Evolutionary conservation across 37 sponge, comb jelly and placozoan genomes (phyloP).

Genomic region (Chondrilla cf. caribensis): DNA sequence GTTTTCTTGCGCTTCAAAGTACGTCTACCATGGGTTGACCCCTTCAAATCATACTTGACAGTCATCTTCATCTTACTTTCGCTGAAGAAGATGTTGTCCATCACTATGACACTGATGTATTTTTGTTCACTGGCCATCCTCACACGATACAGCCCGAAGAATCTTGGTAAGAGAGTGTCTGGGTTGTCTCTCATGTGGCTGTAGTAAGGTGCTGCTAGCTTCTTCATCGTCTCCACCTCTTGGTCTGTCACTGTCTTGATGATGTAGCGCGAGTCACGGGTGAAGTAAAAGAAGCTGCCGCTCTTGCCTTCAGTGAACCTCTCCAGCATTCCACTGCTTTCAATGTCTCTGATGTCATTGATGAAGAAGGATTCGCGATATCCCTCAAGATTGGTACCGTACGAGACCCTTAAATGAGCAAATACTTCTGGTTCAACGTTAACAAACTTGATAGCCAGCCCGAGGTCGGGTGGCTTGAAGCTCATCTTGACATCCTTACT

Average conservation of each 20-base stretch:
- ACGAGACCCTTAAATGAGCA: slow-evolving; percentile 45
- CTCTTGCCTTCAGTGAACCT: slow-evolving; percentile 94
- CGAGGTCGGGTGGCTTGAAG: slow-evolving; percentile 31
- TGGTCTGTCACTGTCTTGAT: slow-evolving; percentile 78
- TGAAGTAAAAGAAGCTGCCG: slow-evolving; percentile 95
- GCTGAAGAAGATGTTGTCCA: slow-evolving; percentile 90
- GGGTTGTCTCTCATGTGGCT: slow-evolving; percentile 75
- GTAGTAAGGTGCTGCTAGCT: slow-evolving; percentile 59
- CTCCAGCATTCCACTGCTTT: slow-evolving; percentile 79
- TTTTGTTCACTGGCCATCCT: slow-evolving; percentile 76
- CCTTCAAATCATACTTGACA: slow-evolving; percentile 85
- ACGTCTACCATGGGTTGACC: slow-evolving; percentile 72
- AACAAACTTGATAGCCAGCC: slow-evolving; percentile 57
- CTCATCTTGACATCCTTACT: slow-evolving; percentile 29
- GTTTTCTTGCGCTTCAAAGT: slow-evolving; percentile 40
- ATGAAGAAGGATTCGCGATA: slow-evolving; percentile 74
- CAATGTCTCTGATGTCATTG: slow-evolving; percentile 53
- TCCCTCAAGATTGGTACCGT: slow-evolving; percentile 34
- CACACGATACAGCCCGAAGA: slow-evolving; percentile 81
- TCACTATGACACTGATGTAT: slow-evolving; percentile 80
- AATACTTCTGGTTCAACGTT: slow-evolving; percentile 77
- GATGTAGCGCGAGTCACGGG: slow-evolving; percentile 76
- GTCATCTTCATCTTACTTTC: slow-evolving; percentile 39
- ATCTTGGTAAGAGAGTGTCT: slow-evolving; percentile 71
- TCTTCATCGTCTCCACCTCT: slow-evolving; percentile 63